These are phyloP conservation scores for Dryas iulia DNA, from an alignment of 1,140 invertebrate genomes.

Conservation along the genomic window DNA sequence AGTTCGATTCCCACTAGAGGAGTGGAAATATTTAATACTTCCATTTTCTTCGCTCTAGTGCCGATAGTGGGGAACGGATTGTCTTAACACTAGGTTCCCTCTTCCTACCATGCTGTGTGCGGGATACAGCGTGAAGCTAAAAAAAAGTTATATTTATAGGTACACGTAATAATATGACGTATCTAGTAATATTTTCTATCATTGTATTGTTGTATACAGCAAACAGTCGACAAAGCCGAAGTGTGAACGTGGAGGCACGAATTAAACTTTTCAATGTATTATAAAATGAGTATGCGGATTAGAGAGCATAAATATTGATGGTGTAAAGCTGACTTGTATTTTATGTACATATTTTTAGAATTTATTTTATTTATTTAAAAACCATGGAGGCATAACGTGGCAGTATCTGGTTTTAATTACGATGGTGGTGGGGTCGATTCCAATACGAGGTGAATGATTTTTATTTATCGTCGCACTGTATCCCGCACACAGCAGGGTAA, in stretches of 20 bases:
- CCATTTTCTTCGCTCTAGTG: no score
- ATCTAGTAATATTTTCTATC: constrained; percentile 4
- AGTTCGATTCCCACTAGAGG: no score
- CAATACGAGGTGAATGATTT: no score
- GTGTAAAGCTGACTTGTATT: not conserved
- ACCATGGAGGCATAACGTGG: not conserved
- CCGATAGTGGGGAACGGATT: no score
- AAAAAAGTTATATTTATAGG: not conserved
- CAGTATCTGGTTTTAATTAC: no score
- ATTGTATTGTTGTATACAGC: constrained; percentile 10
- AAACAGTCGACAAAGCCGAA: constrained; percentile 25
- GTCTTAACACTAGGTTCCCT: not conserved
- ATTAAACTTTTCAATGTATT: constrained; percentile 15
- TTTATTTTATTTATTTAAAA: not conserved
- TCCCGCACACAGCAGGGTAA: no score
- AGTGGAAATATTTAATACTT: no score
- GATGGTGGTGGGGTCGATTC: no score
- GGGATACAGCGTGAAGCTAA: not conserved
- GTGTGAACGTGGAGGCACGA: constrained; percentile 11
- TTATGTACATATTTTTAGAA: not conserved
- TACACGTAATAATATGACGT: not conserved
- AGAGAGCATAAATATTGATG: not conserved
- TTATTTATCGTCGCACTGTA: no score
- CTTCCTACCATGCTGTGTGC: not conserved
- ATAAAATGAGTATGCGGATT: constrained; percentile 6